Base-by-base conservation (phyloP, 37 sponge, comb jelly and placozoan genomes). In the Lycopodina hypogea region DNA sequence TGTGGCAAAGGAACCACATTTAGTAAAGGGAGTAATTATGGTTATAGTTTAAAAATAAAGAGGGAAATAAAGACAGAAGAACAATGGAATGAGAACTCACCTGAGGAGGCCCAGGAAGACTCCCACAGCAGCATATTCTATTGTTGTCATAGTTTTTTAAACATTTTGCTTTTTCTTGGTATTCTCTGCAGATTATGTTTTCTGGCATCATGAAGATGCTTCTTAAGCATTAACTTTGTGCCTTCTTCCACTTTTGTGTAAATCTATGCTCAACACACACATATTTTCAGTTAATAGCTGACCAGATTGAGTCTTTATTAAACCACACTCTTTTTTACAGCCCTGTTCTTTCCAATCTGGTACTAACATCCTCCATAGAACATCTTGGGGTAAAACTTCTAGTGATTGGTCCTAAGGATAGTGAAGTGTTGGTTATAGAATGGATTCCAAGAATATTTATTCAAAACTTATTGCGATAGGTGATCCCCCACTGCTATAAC, bases 351-450 rank as follows among this genome's bases (percentile, higher is more conserved):
- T 48, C 77, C 90, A 71, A 93, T 85, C 96, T 93, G 93, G 78
- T 93, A 95, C 65, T 93, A 89, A 80, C 96, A 95, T 11, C 87
- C 76, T 52, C 90, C 88, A 75, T 93, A 95, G 77, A 78, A 93
- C 32, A 86, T 83, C 66, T 88, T 78, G 26, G 93, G 93, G 14
- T 93, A 83, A n/a, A 93, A 93, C 71, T 85, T 84, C 96, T 93
- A 95, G 67, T 95, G 90, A 67, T 92, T 90, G 12, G 96, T 72
- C 96, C 86, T 93, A 71, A n/a, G n/a, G n/a, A n/a, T n/a, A n/a
- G n/a, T n/a, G n/a, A n/a, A n/a, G n/a, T n/a, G n/a, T n/a, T n/a
- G n/a, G n/a, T n/a, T n/a, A n/a, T n/a, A n/a, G n/a, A n/a, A n/a
- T n/a, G n/a, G n/a, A n/a, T n/a, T n/a, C n/a, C n/a, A n/a, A n/a